Evolutionary conservation across 2,113 vertebrate species (phyloP).

Genomic region (Hypocryptadius cinnamomeus): DNA sequence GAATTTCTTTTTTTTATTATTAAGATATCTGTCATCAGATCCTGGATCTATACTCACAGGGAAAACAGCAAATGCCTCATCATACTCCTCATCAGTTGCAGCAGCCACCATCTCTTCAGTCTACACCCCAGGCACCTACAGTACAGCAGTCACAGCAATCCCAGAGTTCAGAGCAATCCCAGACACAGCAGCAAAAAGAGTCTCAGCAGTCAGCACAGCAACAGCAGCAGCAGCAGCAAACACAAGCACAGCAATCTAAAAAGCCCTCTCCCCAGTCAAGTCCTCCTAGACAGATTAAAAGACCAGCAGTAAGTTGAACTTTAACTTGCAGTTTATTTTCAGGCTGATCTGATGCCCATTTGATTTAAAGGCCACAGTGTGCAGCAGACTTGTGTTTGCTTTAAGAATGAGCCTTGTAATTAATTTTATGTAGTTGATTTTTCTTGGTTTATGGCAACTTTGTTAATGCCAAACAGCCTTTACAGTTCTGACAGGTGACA

Average conservation of each 20-base stretch:
- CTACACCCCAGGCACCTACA: slow-evolving; percentile 64
- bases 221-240: slow-evolving; percentile 50
- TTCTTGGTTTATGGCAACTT: background rate
- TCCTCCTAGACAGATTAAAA: slow-evolving; percentile 85
- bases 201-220: slow-evolving; percentile 52
- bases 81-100: slow-evolving; percentile 82
- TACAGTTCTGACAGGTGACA: background rate
- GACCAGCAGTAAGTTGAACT: slow-evolving; percentile 79
- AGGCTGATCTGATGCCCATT: background rate
- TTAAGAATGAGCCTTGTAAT: background rate
- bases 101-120: slow-evolving; percentile 73
- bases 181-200: slow-evolving; percentile 67
- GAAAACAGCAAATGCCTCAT: slow-evolving; percentile 96
- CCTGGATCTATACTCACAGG: slow-evolving; percentile 96
- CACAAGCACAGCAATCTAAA: slow-evolving; percentile 77
- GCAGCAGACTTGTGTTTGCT: background rate
- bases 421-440: background rate
- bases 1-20: background rate
- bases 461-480: background rate
- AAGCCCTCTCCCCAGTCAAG: slow-evolving; percentile 91
- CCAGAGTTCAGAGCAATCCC: slow-evolving; percentile 63
- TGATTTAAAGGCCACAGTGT: background rate
- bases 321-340: background rate
- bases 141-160: slow-evolving; percentile 59
- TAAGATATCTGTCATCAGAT: slow-evolving; percentile 98